Conservation (phyloP, 2,113 vertebrate species). For the Prolemur simus region DNA sequence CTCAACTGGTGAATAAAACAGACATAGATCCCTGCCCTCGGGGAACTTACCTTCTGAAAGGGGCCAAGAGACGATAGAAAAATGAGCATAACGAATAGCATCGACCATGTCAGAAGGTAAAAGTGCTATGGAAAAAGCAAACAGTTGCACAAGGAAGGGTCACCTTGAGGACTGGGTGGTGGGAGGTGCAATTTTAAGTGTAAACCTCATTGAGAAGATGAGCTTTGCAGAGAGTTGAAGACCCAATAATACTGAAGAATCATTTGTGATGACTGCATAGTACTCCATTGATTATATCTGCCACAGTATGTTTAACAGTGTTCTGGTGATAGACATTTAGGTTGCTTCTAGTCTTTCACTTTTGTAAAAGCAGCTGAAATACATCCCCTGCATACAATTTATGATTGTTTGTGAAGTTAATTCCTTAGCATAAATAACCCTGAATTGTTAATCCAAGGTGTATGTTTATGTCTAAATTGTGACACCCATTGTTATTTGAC, state of each 20-base stretch:
- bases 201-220: not conserved
- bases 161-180: rapidly evolving
- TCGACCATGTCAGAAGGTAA: not conserved
- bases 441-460: not conserved
- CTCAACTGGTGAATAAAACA: not conserved
- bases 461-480: not conserved
- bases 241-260: not conserved
- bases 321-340: not conserved
- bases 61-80: not conserved
- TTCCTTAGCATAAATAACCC: not conserved
- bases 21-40: not conserved
- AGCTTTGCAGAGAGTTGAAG: not conserved
- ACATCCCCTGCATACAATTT: not conserved
- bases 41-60: not conserved
- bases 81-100: not conserved
- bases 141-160: too few relatives aligned
- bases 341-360: not conserved
- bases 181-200: rapidly evolving
- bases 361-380: not conserved
- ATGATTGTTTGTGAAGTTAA: not conserved
- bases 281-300: not conserved
- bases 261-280: not conserved
- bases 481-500: not conserved
- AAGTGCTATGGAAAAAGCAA: not conserved
- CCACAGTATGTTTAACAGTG: not conserved